A percentile compares a stretch with the other conserved stretches of the same genome.
Conservation (phyloP, 2,113 vertebrate species). For the Oncorhynchus nerka region DNA sequence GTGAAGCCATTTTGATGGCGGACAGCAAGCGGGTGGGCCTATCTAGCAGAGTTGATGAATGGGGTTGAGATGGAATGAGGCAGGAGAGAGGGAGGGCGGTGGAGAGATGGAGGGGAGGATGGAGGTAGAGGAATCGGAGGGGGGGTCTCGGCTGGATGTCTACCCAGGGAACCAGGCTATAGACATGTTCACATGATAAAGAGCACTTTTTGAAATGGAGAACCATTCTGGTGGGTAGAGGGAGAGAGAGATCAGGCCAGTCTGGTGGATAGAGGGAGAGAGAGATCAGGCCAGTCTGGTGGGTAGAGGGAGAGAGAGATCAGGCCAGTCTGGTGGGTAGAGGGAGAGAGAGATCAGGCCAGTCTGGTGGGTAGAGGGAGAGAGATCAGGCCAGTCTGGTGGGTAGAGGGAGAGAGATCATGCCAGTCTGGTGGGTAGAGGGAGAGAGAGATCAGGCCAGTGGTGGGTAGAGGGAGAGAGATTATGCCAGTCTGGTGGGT, state of each 20-base stretch:
- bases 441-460: too few species aligned
- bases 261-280: too few species aligned
- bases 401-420: too few species aligned
- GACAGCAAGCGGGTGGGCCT: conserved; percentile 4
- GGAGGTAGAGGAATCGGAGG: too few species aligned
- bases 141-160: background rate
- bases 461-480: too few species aligned
- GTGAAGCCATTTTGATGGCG: conserved; percentile 9
- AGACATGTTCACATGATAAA: conserved; percentile 14
- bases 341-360: too few species aligned
- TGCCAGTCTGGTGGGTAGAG: too few species aligned
- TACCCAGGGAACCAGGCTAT: background rate
- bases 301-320: background rate
- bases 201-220: conserved; percentile 5
- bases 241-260: background rate
- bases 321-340: too few species aligned
- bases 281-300: background rate
- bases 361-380: background rate
- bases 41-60: conserved; percentile 26
- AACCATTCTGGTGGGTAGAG: conserved; percentile 1
- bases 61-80: conserved; percentile 15
- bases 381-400: too few species aligned
- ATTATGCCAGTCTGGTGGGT: too few species aligned
- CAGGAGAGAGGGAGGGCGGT: background rate
- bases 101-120: background rate